Conservation (phyloP, 92 coral and sea anemone genomes). For the Desmophyllum pertusum region DNA sequence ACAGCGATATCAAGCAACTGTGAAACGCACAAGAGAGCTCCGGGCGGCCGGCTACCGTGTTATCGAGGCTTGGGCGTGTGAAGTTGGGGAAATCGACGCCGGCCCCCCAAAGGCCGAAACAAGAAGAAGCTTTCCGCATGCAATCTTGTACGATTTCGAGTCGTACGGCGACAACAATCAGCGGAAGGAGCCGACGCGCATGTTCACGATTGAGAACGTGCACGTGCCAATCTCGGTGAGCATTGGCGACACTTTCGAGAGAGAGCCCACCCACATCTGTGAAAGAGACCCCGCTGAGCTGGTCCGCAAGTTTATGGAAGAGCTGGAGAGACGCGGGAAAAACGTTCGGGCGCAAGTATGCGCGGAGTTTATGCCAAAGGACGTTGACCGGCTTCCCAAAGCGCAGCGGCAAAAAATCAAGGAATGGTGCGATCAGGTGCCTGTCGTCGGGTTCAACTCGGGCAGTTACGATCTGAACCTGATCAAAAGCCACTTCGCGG, state of each 20-base stretch:
- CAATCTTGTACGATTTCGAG: too few species aligned
- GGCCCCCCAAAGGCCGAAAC: too few species aligned
- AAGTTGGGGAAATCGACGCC: too few species aligned
- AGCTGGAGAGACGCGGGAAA: not conserved
- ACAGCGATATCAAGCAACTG: too few species aligned
- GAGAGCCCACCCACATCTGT: not conserved
- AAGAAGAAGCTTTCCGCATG: too few species aligned
- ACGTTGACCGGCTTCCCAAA: not conserved
- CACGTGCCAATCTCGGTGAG: not conserved
- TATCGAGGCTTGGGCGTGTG: too few species aligned
- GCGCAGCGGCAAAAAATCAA: not conserved
- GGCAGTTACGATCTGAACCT: not conserved
- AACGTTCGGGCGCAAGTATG: not conserved
- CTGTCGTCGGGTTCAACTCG: not conserved
- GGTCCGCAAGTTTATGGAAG: conserved; percentile 1
- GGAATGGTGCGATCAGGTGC: conserved; percentile 1
- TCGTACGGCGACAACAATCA: too few species aligned
- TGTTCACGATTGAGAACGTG: not conserved
- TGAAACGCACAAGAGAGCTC: too few species aligned
- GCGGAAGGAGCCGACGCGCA: too few species aligned
- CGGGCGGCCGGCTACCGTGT: too few species aligned
- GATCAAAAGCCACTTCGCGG: conserved; percentile 7
- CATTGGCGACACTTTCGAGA: not conserved
- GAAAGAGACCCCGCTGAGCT: not conserved
- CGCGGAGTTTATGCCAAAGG: not conserved